Base-by-base conservation (phyloP, 2,797 vertebrate species). In the Bradypodion pumilum region DNA sequence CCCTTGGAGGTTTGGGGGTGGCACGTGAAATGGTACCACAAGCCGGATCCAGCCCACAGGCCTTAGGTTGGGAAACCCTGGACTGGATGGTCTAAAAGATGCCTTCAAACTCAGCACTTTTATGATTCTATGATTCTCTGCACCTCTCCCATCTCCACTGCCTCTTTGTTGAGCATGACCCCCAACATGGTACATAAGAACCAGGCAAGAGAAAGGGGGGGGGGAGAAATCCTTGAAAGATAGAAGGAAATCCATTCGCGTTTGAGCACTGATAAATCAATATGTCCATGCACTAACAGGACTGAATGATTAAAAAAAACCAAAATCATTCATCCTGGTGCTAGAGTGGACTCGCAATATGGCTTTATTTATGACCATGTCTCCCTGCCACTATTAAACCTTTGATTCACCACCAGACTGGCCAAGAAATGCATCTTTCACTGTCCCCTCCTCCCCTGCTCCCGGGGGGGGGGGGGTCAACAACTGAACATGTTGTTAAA, bases 261-360 rank as follows among this genome's bases (percentile, higher is more conserved):
- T 84, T 12, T 80, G 87, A 84, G 81, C 40, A 87, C 83, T 77
- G 78, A 87, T 87, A 83, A 85, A 92, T 93, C 91, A 88, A 92
- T 89, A 78, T 3, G 0, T 73, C 25, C 23, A 87, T 88, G 90
- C 74, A 83, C 84, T 88, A 89, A 89, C 86, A 86, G 87, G 76
- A 85, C 81, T 84, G 56, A 88, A 83, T 72, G 81, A 93, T 92
- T 87, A 92, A 52, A 52, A 52, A 91, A 91, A 92, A n/a, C n/a
- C n/a, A n/a, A n/a, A 92, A 92, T 90, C 83, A 89, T 93, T 83
- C 70, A 42, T 21, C 81, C 78, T 79, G 60, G 85, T 74, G 83
- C 83, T 73, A 32, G 27, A 0, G 0, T 78, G 82, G 88, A 75
- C 88, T 86, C 87, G 85, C 72, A 83, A 49, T 66, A 82, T 68